Base-by-base conservation (phyloP, 2,797 vertebrate species). In the Pseudomugil gertrudae region DNA sequence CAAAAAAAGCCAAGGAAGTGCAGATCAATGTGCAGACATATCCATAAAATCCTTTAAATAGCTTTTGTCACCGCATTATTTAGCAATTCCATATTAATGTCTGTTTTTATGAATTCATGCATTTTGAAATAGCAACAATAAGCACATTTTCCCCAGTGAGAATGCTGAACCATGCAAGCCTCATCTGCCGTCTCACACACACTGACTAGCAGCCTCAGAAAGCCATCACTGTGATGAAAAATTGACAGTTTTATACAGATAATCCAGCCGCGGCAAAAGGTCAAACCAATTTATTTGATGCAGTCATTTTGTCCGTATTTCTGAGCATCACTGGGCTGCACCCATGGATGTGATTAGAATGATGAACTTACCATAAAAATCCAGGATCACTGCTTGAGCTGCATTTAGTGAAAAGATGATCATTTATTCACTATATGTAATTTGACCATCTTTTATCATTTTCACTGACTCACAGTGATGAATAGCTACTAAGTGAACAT, bases 191-290 rank as follows among this genome's bases (percentile, higher is more conserved):
- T 56, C 38, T 56, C 61, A 61, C 57, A 47, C 53, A 38, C 45
- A 66, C 51, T 35, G 7, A 14, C 69, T 52, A 57, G 58, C 70
- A 63, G 72, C 67, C 66, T 79, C 63, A 36, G 54, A 75, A 72
- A 52, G 79, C 87, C 89, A 91, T 90, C 80, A 79, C 50, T 35
- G 64, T 84, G 85, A 89, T 89, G 86, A 85, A 81, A n/a, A 77
- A 84, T 50, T 77, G 84, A 79, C 81, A 79, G 69, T 62, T 8
- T 8, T 64, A 58, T 43, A 69, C 57, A 45, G 69, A 85, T 90
- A 86, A 89, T 87, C 86, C 81, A 75, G 62, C 69, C 23, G 54
- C 29, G 62, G 71, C 78, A 74, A 79, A 87, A 85, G 87, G 88
- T 83, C 85, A 83, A 69, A 81, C 69, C 77, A 56, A 87, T 90